phyloP scores from a whole-genome alignment of 2,113 vertebrate species.

The Syrmaticus mikado region DNA sequence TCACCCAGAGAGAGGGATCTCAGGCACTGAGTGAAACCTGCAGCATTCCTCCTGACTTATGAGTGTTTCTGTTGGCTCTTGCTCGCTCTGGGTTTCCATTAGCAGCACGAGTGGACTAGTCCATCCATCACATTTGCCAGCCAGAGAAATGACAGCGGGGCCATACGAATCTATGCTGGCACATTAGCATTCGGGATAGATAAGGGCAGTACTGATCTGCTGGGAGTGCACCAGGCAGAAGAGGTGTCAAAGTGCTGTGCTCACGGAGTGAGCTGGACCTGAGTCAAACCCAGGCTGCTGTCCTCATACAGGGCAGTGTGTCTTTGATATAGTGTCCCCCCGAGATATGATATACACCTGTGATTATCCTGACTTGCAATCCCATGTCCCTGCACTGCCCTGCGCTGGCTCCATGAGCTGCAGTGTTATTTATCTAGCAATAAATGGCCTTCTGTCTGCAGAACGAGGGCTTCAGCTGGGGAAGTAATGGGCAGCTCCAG shows the following conservation, averaged over 20 bases:
- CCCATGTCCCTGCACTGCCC: background rate
- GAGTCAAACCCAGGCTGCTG: constrained; percentile 7
- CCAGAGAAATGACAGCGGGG: background rate
- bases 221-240: background rate
- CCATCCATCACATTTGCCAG: background rate
- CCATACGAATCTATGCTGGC: background rate
- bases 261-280: background rate
- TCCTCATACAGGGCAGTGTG: background rate
- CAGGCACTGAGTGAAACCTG: background rate
- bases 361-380: constrained; percentile 25
- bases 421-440: constrained; percentile 27
- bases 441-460: constrained; percentile 5
- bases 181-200: background rate
- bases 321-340: background rate
- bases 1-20: background rate
- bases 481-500: background rate
- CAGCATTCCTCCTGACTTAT: background rate
- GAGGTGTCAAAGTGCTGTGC: background rate
- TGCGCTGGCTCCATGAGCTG: background rate
- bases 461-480: background rate
- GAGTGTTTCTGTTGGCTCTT: background rate
- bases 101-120: background rate
- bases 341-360: constrained; percentile 19
- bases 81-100: background rate
- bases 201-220: constrained; percentile 7